Percentiles rank a stretch among this genome's conserved stretches.
These are phyloP conservation scores for Ametastegia equiseti DNA, from an alignment of 2,888 invertebrate species.

Conservation along the genomic window DNA sequence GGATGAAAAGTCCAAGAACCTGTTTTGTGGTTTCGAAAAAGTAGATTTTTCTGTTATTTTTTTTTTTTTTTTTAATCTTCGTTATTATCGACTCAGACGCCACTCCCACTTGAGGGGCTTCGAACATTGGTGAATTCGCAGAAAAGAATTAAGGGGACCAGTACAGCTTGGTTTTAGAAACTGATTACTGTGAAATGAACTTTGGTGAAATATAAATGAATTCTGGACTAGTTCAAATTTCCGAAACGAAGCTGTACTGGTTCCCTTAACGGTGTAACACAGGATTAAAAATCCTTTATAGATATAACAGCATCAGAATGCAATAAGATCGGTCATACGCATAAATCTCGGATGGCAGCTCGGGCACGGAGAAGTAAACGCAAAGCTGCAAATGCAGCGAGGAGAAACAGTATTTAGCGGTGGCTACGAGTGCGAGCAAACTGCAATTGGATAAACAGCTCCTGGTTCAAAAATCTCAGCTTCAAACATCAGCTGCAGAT, in stretches of 20 bases:
- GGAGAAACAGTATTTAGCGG: slow-evolving; percentile 55
- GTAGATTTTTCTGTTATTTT: too few species aligned
- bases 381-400: slow-evolving; percentile 57
- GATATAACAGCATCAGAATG: slow-evolving; percentile 44
- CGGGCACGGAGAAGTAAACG: slow-evolving; percentile 56
- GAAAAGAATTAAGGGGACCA: slow-evolving; percentile 27
- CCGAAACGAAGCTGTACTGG: too few species aligned
- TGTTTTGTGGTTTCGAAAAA: too few species aligned
- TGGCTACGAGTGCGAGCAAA: slow-evolving; percentile 50
- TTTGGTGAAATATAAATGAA: too few species aligned
- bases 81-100: too few species aligned
- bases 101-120: too few species aligned
- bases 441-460: not conserved
- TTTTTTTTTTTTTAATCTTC: too few species aligned
- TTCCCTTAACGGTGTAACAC: not conserved
- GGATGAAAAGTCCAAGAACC: too few species aligned
- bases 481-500: not conserved
- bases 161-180: too few species aligned
- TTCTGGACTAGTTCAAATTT: too few species aligned
- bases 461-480: not conserved
- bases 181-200: too few species aligned
- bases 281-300: slow-evolving; percentile 32
- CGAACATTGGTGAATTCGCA: slow-evolving; percentile 26
- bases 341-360: slow-evolving; percentile 59
- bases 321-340: slow-evolving; percentile 48